Evolutionary conservation across 2,797 vertebrate genomes (phyloP), one percentile per base, ranked within the genome.

Genomic region (Hephaestus fuliginosus): DNA sequence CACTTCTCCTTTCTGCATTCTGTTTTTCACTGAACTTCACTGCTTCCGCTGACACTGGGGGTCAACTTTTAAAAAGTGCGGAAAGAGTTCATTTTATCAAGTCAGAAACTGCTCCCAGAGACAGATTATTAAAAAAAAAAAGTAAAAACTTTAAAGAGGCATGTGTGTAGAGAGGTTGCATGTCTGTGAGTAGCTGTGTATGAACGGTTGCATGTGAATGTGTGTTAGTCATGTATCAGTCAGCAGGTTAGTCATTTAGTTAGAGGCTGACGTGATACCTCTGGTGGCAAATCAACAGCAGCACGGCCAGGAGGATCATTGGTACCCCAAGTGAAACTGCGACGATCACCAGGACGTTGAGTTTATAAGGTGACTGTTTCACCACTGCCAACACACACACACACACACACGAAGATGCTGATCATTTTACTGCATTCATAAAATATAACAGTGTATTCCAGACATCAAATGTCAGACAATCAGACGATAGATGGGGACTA

Each of bases 281-380:
- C 79, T 89, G 91, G 74, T 80, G 3, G 20, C 84, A 78, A 65
- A 92, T 12, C 33, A 92, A 5, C 44, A 95, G 79, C 82, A 93
- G 46, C 64, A 89, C 15, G 58, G 90, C 84, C 82, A 94, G 82
- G 85, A 95, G 90, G 85, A 93, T 89, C 90, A 93, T 90, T 70
- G 93, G 92, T 85, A 93, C 73, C 82, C 90, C 92, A 2, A 94
- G 77, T 4, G 85, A 85, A 49, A 94, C 86, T 0, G 8, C 49
- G 25, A 81, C 0, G 22, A 93, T 86, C 67, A 83, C 57, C 36
- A 74, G 13, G 20, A 1, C 41, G 68, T 64, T 90, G 61, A 91
- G 30, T 20, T 44, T 25, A 36, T 22, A 15, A 7, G 0, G 0
- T 1, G 86, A 7, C n/a, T 0, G 64, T 17, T 81, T 49, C 60